phyloP scores from a whole-genome alignment of 1,140 invertebrate genomes.

The Cydia strobilella region DNA sequence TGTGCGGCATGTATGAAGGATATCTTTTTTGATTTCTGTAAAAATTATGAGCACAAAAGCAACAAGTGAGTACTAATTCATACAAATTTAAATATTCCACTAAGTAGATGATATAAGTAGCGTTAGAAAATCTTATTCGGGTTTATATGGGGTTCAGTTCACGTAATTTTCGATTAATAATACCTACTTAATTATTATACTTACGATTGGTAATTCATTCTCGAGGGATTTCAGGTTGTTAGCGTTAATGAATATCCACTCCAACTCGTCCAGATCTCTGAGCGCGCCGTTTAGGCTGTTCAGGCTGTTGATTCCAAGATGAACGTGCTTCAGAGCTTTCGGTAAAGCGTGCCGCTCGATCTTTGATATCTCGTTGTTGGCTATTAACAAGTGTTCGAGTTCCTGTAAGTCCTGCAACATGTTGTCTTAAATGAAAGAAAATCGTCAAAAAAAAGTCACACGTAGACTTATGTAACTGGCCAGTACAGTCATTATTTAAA shows the following conservation, averaged over 20 bases:
- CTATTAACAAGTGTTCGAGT: constrained; percentile 85
- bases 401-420: constrained; percentile 83
- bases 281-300: constrained; percentile 87
- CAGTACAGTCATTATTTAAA: too few species aligned
- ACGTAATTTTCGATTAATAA: too few species aligned
- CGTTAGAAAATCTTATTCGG: too few species aligned
- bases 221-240: constrained; percentile 88
- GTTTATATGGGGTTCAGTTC: too few species aligned
- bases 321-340: constrained; percentile 83
- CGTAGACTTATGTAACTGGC: too few species aligned
- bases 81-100: too few species aligned
- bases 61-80: too few species aligned
- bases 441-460: too few species aligned
- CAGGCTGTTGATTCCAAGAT: constrained; percentile 87
- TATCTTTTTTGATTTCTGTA: constrained; percentile 82
- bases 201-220: constrained; percentile 84
- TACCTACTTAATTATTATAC: constrained; percentile 36
- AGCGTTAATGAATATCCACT: constrained; percentile 88
- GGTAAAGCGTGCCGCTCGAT: constrained; percentile 85
- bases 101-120: too few species aligned
- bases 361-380: constrained; percentile 85
- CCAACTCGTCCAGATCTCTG: constrained; percentile 84
- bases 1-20: constrained; percentile 85
- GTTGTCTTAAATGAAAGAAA: constrained; percentile 22
- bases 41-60: constrained; percentile 22